A percentile compares a stretch with the other conserved stretches of the same genome.
Evolutionary conservation across 2,797 vertebrate genomes (phyloP).

Genomic region (Taenioides sp.): DNA sequence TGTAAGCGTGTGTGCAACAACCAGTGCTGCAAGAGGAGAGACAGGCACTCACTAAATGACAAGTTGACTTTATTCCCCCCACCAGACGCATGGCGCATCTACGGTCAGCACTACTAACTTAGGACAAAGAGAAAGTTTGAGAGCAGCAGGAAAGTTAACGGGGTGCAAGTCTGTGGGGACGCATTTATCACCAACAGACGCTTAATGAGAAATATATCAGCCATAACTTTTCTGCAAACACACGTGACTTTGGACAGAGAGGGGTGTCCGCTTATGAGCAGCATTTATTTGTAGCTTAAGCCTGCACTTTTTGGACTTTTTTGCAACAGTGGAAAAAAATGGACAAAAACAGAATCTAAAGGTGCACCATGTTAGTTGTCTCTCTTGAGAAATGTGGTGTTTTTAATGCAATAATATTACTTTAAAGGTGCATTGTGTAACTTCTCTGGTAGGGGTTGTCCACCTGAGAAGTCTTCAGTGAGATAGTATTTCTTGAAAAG

Average conservation of each 20-base stretch:
- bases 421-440: too few species aligned
- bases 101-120: constrained; percentile 32
- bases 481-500: background rate
- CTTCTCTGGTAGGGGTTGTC: too few species aligned
- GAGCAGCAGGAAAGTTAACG: constrained; percentile 31
- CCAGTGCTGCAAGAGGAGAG: constrained; percentile 43
- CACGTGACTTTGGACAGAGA: background rate
- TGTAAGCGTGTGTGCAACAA: constrained; percentile 29
- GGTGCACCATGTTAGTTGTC: background rate
- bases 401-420: too few species aligned
- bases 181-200: constrained; percentile 20
- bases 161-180: constrained; percentile 8
- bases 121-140: constrained; percentile 30
- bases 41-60: constrained; percentile 54
- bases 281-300: background rate
- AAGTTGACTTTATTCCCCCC: constrained; percentile 47
- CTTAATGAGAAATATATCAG: constrained; percentile 22
- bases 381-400: too few species aligned
- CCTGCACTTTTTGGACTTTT: constrained; percentile 4
- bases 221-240: constrained; percentile 9
- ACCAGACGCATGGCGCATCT: constrained; percentile 12
- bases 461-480: too few species aligned
- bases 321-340: background rate
- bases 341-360: background rate
- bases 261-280: background rate